Percentiles rank a stretch among this genome's conserved stretches.
Evolutionary conservation across 1,140 invertebrate species (phyloP).

Genomic region (Aphelinus atriplicis): DNA sequence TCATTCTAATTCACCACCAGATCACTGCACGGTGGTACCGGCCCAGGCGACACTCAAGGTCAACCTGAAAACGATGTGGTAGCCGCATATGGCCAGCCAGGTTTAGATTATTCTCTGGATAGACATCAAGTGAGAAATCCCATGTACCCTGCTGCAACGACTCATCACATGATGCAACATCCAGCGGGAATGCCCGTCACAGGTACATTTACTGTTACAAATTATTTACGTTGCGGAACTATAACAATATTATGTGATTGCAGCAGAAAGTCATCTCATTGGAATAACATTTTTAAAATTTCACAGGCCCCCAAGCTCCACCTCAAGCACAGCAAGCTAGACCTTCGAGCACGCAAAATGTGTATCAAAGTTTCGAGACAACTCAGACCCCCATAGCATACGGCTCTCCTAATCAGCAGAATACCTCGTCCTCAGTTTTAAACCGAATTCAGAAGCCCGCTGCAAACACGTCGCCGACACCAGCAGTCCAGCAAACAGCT

Average conservation of each 20-base stretch:
- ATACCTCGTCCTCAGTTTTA: conserved; percentile 65
- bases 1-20: conserved; percentile 39
- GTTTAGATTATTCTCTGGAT: conserved; percentile 81
- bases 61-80: conserved; percentile 61
- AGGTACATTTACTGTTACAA: conserved; percentile 46
- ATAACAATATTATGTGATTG: no score
- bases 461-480: conserved; percentile 74
- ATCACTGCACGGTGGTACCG: conserved; percentile 58
- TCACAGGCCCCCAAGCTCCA: conserved; percentile 51
- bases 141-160: conserved; percentile 60
- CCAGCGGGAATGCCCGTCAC: conserved; percentile 58
- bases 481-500: conserved; percentile 68
- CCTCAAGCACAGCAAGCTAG: conserved; percentile 61
- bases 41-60: conserved; percentile 43
- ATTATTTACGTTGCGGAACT: background rate
- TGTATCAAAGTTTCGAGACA: conserved; percentile 75
- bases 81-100: conserved; percentile 72
- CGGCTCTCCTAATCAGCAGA: conserved; percentile 69
- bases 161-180: conserved; percentile 65
- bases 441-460: conserved; percentile 75
- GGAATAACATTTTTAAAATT: background rate
- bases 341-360: conserved; percentile 76
- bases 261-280: background rate
- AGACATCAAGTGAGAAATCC: conserved; percentile 60
- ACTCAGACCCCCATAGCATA: conserved; percentile 76